Evolutionary conservation across 2,113 vertebrate species (phyloP).

Genomic region (Ctenomys sociabilis): DNA sequence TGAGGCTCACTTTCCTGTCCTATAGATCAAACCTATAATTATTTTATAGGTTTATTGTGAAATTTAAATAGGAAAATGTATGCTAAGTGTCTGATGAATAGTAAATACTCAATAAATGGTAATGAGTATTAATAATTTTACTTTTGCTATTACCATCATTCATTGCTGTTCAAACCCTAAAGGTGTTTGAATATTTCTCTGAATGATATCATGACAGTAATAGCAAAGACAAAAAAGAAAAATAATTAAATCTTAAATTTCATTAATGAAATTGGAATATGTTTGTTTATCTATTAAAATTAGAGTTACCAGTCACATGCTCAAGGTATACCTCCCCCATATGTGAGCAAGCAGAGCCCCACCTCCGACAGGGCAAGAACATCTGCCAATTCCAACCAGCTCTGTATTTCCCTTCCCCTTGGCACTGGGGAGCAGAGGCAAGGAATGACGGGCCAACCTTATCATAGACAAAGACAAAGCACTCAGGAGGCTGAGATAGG

Average conservation of each 20-base stretch:
- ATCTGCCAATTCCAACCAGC: background rate
- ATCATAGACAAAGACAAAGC: too few relatives aligned
- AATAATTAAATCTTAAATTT: background rate
- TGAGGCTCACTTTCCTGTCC: background rate
- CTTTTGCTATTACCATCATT: background rate
- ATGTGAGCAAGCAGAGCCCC: background rate
- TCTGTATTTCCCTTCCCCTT: background rate
- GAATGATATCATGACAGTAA: background rate
- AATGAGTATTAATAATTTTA: background rate
- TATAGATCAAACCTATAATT: background rate
- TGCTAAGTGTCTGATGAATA: too few relatives aligned
- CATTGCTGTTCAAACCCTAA: background rate
- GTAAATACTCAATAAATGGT: background rate
- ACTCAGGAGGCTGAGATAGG: too few relatives aligned
- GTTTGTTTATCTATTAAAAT: conserved; percentile 45
- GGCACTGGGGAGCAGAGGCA: background rate
- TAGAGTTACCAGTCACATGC: background rate
- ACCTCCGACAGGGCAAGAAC: background rate
- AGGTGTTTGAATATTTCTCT: conserved; percentile 12
- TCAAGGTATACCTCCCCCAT: background rate
- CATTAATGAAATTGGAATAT: background rate
- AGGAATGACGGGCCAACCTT: too few relatives aligned
- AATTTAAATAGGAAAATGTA: background rate
- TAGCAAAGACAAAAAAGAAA: background rate
- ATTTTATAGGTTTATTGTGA: background rate